Base-by-base conservation (phyloP, 2,113 vertebrate species). In the Choloepus hoffmanni region DNA sequence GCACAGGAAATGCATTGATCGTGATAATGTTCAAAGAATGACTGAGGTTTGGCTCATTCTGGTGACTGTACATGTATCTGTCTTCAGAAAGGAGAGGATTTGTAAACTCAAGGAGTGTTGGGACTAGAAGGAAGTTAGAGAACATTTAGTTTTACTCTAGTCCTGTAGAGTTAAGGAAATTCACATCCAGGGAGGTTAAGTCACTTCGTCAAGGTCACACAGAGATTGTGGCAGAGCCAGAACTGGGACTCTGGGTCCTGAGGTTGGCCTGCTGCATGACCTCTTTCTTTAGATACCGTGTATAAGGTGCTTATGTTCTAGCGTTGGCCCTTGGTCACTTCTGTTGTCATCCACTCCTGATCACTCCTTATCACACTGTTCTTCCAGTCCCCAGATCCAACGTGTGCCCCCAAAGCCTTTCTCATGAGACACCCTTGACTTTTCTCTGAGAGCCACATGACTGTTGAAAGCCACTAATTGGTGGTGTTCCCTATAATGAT, bases 131-230 rank as follows among this genome's bases (percentile, higher is more conserved):
- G 55, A 88, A 58, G 50, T 48, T 62, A 81, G 24, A n/a, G 58
- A 63, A 53, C 3, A 45, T 43, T 68, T 23, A 33, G 15, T 65
- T 63, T 95, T 68, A 19, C 45, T 73, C 68, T 81, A 60, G 83
- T n/a, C n/a, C 85, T 92, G 74, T 48, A 28, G 36, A 70, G 45
- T 72, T 58, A 74, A 79, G 63, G 76, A 95, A 90, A 84, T 74
- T 89, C 67, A 30, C 2, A 40, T n/a, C 36, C 48, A 40, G 81
- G 76, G 76, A 77, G 30, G 7, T 21, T 60, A 45, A 93, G 50
- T 60, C 36, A 9, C 15, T 36, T 85, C 40, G n/a, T 45, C 65
- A 73, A 40, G 45, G 26, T 87, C 72, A n/a, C 72, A 84, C 15
- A 83, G 50, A 40, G 16, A 77, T 65, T 40, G 78, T 53, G 76